Evolutionary conservation across 2,888 invertebrate species (phyloP), one percentile per base, ranked within the genome.

Genomic region (Drosophila austrosaltans): DNA sequence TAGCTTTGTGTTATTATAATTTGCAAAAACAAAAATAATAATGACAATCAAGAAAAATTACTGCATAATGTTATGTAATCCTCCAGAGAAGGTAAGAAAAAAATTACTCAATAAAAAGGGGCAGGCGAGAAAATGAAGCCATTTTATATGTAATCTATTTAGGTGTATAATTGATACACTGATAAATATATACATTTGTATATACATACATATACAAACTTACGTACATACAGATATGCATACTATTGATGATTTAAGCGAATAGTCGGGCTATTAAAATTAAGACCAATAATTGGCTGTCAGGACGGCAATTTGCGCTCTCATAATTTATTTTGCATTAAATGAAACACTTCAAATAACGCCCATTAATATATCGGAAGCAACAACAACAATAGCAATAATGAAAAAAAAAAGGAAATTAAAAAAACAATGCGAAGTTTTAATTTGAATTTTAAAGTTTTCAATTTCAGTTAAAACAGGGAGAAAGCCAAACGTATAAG

Each of bases 241-340:
- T 28, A 40, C 48, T 25, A 48, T 48, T 10, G 25, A 10, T 25
- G 25, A 25, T 10, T 48, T 48, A 48, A 48, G 48, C 32, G 16
- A 10, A 44, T 30, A 40, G 30, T 40, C 22, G 36, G 36, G 48
- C 53, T 59, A 59, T 69, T 58, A 68, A 66, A 59, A 57, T 64
- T 56, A 77, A 73, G 39, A 48, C 44, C 65, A 63, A 69, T 77
- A 84, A 87, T 87, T 75, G 82, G 70, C 71, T 70, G 73, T 69
- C 76, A 76, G 60, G 66, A 62, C 72, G 66, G 68, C 68, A 77
- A 75, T 74, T 72, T 82, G 57, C 42, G 44, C 44, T 53, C 53
- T 57, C 20, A 63, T 53, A 28, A 25, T 40, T 40, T 59, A 39
- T 39, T 28, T 30, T 60, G 40, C 64, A 54, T 60, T 36, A 53